phyloP scores from a whole-genome alignment of 2,113 vertebrate species.

The Podocnemis expansa region DNA sequence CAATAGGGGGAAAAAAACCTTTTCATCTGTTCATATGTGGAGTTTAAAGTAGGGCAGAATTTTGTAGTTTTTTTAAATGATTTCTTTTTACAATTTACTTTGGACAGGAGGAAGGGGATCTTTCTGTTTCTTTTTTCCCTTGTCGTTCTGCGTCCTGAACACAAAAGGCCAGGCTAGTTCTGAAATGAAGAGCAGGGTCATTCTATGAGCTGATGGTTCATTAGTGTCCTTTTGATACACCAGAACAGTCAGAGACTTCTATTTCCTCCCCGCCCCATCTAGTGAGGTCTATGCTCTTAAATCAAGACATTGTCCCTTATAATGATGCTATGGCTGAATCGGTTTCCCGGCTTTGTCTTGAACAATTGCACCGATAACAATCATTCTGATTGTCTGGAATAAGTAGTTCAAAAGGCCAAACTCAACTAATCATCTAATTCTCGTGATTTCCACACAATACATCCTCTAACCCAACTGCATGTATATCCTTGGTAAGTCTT shows the following conservation, averaged over 20 bases:
- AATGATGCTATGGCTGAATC: slow-evolving; percentile 26
- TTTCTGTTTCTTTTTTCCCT: slow-evolving; percentile 77
- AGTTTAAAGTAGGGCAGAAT: slow-evolving; percentile 78
- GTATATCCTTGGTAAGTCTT: neutral
- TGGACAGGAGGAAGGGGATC: slow-evolving; percentile 70
- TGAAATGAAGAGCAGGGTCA: slow-evolving; percentile 66
- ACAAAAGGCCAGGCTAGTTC: slow-evolving; percentile 75
- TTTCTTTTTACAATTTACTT: slow-evolving; percentile 78
- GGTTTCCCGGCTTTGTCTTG: slow-evolving; percentile 58
- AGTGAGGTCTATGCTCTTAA: slow-evolving; percentile 73
- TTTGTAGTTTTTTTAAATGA: slow-evolving; percentile 70
- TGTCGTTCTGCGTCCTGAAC: slow-evolving; percentile 64
- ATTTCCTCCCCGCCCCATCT: slow-evolving; percentile 62
- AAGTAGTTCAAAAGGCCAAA: slow-evolving; percentile 36
- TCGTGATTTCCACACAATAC: neutral
- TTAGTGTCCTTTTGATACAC: slow-evolving; percentile 76
- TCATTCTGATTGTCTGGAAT: slow-evolving; percentile 32
- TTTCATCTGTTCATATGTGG: slow-evolving; percentile 75
- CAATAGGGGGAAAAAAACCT: slow-evolving; percentile 56
- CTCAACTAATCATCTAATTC: slow-evolving; percentile 43
- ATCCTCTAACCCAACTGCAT: neutral
- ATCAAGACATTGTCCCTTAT: slow-evolving; percentile 68
- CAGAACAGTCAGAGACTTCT: slow-evolving; percentile 72
- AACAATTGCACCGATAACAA: slow-evolving; percentile 50
- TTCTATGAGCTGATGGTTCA: slow-evolving; percentile 55